These are phyloP conservation scores for Pentalonia nigronervosa DNA, from an alignment of 1,140 invertebrate species.

Conservation along the genomic window DNA sequence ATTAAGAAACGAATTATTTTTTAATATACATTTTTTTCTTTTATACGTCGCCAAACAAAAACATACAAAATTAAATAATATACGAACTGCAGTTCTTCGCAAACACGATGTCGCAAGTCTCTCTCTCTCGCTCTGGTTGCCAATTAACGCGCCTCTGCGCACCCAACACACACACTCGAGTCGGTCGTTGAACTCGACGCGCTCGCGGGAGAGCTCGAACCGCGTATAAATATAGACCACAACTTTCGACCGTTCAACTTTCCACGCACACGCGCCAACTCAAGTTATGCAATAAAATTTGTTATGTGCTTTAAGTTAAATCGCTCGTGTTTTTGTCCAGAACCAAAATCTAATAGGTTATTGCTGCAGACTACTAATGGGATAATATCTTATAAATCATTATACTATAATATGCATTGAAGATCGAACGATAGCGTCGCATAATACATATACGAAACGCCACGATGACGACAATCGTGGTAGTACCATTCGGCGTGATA, in stretches of 20 bases:
- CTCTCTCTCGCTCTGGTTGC: conserved; percentile 33
- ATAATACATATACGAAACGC: not conserved
- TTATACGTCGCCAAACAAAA: not conserved
- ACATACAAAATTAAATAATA: not conserved
- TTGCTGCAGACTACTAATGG: not conserved
- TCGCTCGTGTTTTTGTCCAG: not conserved
- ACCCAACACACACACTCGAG: conserved; percentile 22
- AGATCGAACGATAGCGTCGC: not conserved
- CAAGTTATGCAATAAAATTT: not conserved
- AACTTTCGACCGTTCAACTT: conserved; percentile 52
- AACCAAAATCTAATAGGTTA: not conserved
- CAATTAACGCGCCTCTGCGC: conserved; percentile 45
- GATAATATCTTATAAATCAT: not conserved
- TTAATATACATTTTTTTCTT: not conserved
- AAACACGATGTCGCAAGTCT: not conserved
- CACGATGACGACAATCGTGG: not conserved
- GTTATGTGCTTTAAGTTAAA: not conserved
- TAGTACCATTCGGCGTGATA: not conserved
- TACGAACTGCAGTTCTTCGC: not conserved
- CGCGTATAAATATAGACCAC: conserved; percentile 42
- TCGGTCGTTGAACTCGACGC: conserved; percentile 55
- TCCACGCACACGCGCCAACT: not conserved
- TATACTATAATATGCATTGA: not conserved
- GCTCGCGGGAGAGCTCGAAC: conserved; percentile 32
- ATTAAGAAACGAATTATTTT: not conserved